Percentiles rank a stretch among this genome's conserved stretches.
These are phyloP conservation scores for Ophion ventricosus DNA, from an alignment of 2,888 invertebrate species.

Conservation along the genomic window DNA sequence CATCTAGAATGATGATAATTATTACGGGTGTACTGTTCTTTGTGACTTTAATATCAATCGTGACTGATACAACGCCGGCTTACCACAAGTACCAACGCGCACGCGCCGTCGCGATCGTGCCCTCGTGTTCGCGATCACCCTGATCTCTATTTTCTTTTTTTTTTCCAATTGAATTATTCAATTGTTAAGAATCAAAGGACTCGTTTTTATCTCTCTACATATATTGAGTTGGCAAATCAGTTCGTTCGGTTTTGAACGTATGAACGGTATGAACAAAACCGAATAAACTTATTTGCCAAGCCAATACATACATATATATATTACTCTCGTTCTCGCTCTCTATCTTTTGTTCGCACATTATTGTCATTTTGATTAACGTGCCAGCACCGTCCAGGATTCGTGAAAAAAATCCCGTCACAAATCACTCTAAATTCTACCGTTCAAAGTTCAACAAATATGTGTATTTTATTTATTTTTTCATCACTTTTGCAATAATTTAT, in stretches of 20 bases:
- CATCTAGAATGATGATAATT: constrained; percentile 83
- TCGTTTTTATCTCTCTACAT: constrained; percentile 15
- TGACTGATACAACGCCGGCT: constrained; percentile 79
- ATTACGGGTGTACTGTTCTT: constrained; percentile 83
- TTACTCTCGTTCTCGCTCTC: constrained; percentile 24
- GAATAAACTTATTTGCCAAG: no score
- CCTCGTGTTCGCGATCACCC: constrained; percentile 76
- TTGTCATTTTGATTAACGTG: constrained; percentile 23
- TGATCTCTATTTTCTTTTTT: constrained; percentile 59
- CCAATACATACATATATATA: background rate
- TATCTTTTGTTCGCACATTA: constrained; percentile 35
- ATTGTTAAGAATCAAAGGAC: constrained; percentile 29
- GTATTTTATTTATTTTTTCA: background rate
- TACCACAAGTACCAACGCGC: constrained; percentile 77
- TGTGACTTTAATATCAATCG: constrained; percentile 83
- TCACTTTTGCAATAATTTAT: background rate
- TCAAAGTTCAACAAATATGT: constrained; percentile 13
- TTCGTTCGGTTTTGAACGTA: no score
- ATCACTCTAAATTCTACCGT: constrained; percentile 29
- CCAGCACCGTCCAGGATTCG: constrained; percentile 45
- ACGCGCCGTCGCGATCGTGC: constrained; percentile 80
- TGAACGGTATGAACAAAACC: no score
- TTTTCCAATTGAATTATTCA: background rate
- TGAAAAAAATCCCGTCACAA: constrained; percentile 32
- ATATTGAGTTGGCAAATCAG: no score